A percentile compares a stretch with the other conserved stretches of the same genome.
Evolutionary conservation across 2,888 invertebrate species (phyloP).

Genomic region (Apotomis capreana): DNA sequence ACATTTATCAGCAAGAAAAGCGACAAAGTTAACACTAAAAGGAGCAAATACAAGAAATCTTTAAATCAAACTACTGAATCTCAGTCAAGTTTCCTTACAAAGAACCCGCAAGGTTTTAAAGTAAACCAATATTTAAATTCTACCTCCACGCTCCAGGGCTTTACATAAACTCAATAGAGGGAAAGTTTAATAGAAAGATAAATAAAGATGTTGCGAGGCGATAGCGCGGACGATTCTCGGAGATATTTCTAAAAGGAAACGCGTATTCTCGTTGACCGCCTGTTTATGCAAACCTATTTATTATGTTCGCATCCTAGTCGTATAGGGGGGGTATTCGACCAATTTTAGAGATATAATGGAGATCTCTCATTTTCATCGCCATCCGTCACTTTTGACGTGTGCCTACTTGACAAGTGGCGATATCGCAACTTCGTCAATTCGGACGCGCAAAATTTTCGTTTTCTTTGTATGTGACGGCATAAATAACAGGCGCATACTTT

Average conservation of each 20-base stretch:
- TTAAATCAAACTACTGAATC: slow-evolving; percentile 29
- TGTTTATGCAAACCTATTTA: slow-evolving; percentile 13
- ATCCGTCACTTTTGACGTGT: no score
- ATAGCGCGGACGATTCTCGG: slow-evolving; percentile 12
- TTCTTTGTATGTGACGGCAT: no score
- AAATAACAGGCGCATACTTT: no score
- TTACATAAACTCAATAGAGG: slow-evolving; percentile 33
- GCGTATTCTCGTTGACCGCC: background rate
- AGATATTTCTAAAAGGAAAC: slow-evolving; percentile 12
- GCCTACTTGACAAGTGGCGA: no score
- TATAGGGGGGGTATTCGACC: no score
- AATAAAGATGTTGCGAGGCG: slow-evolving; percentile 18
- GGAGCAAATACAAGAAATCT: slow-evolving; percentile 6
- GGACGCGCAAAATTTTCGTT: no score
- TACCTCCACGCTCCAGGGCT: slow-evolving; percentile 30
- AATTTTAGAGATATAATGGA: no score
- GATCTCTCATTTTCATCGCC: no score
- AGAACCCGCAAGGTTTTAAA: slow-evolving; percentile 27
- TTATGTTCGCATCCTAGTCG: no score
- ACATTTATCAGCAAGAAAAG: background rate
- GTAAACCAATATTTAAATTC: slow-evolving; percentile 39
- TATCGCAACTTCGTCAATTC: no score
- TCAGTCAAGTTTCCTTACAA: slow-evolving; percentile 30
- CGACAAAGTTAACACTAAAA: background rate
- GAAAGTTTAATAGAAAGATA: slow-evolving; percentile 33